Evolutionary conservation across 2,113 vertebrate genomes (phyloP), one percentile per base, ranked within the genome.

Genomic region (Ochotona princeps): DNA sequence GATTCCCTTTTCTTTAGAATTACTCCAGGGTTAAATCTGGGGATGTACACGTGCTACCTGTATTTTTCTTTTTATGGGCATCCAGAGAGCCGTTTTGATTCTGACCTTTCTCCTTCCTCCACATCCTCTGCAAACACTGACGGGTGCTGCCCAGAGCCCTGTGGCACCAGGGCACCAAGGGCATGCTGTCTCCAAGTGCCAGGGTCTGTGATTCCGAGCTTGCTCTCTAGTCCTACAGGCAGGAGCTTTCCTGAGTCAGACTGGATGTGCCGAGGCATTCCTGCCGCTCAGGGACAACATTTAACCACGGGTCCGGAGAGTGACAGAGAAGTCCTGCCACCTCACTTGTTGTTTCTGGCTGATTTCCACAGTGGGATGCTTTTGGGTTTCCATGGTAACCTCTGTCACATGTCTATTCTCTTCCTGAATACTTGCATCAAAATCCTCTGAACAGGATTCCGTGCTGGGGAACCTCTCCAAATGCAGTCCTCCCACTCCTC

Each of bases 11-110:
- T 74, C 23, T 90, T 6, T 79, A 47, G 88, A 84, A 88, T 44
- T 69, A 47, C 81, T 93, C 13, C 81, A 89, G 38, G n/a, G 78
- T 82, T 78, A 70, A 86, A 75, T 63, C 83, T 93, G 28, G n/a
- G 47, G 4, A 82, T 15, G 30, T 54, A 63, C 5, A 21, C 15
- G 14, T 25, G 75, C 44, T 54, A 5, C n/a, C 4, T 35, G 75
- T 30, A 47, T 69, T 49, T 93, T 54, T 30, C 28, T 23, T 17
- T 60, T 32, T 47, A 49, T 4, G 30, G 32, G 38, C 63, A 87
- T 69, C 86, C 30, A 44, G 14, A 57, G 15, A 35, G 14, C 30
- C 66, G 0, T 28, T 63, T 11, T 44, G n/a, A 12, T 35, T 72
- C 30, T 80, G 67, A 38, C 47, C n/a, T 69, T 57, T 30, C 12